Percentiles rank a stretch among this genome's conserved stretches.
These are phyloP conservation scores for Peromyscus leucopus DNA, from an alignment of 2,113 vertebrate species.

Conservation along the genomic window DNA sequence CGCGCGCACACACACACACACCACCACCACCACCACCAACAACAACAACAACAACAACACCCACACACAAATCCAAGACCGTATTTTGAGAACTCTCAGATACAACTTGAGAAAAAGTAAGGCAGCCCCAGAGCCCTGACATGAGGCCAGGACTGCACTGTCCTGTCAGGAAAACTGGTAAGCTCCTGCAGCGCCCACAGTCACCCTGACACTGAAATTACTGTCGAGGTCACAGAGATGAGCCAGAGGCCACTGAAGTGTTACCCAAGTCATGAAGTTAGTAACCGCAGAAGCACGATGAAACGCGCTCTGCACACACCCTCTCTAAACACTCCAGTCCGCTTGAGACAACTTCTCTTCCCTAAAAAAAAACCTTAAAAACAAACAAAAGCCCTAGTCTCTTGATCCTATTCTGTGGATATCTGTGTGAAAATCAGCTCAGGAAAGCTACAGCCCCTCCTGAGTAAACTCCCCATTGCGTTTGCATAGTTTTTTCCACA, in stretches of 20 bases:
- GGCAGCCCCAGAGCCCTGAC: background rate
- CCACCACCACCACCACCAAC: no score
- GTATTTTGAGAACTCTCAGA: background rate
- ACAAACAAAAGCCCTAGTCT: background rate
- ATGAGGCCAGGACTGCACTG: background rate
- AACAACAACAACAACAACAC: no score
- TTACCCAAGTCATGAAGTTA: background rate
- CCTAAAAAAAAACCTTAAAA: conserved; percentile 15
- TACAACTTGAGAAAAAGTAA: background rate
- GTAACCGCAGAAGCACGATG: background rate
- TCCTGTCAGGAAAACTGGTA: accelerated
- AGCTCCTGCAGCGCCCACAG: no score
- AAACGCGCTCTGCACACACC: accelerated
- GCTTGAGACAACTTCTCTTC: background rate
- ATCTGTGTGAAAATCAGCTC: background rate
- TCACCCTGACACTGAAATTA: background rate
- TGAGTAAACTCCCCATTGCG: background rate
- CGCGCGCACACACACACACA: background rate
- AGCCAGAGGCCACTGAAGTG: background rate
- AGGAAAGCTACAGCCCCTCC: background rate
- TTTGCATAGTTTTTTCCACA: background rate
- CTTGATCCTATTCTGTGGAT: background rate
- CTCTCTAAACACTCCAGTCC: background rate
- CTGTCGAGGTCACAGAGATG: background rate
- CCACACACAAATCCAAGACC: background rate